These are phyloP conservation scores for Trachymyrmex cornetzi DNA, from an alignment of 1,140 invertebrate genomes.

Conservation along the genomic window DNA sequence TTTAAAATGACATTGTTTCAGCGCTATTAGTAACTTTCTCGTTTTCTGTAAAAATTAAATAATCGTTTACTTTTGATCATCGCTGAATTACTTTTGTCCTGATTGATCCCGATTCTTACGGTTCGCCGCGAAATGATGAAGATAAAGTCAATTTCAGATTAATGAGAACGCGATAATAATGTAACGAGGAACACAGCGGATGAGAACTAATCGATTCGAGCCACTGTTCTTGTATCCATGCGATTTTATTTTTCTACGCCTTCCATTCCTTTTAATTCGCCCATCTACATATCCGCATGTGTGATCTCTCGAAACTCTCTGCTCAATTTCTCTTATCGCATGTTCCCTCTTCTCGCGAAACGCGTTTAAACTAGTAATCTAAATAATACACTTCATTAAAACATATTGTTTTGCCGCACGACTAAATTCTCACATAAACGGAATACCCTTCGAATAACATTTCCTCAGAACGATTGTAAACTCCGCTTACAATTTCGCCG, in stretches of 20 bases:
- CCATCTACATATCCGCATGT: neutral
- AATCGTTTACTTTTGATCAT: neutral
- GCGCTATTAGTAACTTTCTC: too few relatives aligned
- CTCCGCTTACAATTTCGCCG: neutral
- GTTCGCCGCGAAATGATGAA: neutral
- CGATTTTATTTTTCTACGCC: slow-evolving; percentile 76
- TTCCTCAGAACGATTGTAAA: slow-evolving; percentile 31
- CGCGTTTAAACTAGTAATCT: slow-evolving; percentile 2
- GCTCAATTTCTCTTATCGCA: neutral
- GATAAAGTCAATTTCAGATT: slow-evolving; percentile 19
- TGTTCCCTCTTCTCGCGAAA: neutral
- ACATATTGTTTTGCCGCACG: neutral
- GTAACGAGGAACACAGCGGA: neutral
- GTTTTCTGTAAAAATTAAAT: neutral
- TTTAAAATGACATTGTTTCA: too few relatives aligned
- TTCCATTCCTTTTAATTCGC: neutral
- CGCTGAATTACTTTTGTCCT: neutral
- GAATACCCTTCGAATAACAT: neutral
- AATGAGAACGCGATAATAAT: neutral
- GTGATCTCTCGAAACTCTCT: neutral
- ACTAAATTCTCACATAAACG: slow-evolving; percentile 8
- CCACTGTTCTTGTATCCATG: slow-evolving; percentile 51
- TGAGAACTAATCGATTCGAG: slow-evolving; percentile 9
- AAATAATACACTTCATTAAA: slow-evolving; percentile 23
- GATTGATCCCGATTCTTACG: slow-evolving; percentile 9